A percentile compares a stretch with the other conserved stretches of the same genome.
Evolutionary conservation across 2,888 invertebrate species (phyloP).

Genomic region (Gerosis bhagava): DNA sequence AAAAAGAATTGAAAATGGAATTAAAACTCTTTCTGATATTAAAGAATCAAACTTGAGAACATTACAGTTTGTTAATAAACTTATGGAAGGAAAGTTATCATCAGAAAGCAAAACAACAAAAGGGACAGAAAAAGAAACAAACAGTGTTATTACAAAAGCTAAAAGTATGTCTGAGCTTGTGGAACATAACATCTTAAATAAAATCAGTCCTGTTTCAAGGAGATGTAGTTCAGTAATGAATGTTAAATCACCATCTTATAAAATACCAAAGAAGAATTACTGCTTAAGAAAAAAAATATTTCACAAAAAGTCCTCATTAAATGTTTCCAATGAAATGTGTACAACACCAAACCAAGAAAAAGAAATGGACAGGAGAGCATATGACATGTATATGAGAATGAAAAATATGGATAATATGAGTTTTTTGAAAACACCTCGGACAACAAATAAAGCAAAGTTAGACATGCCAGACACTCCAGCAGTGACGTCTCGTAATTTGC

Average conservation of each 20-base stretch:
- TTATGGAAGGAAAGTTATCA: constrained; percentile 49
- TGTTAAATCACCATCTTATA: constrained; percentile 61
- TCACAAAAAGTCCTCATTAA: constrained; percentile 62
- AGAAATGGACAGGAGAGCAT: constrained; percentile 48
- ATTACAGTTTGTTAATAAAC: constrained; percentile 50
- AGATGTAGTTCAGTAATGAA: constrained; percentile 54
- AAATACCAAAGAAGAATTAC: constrained; percentile 61
- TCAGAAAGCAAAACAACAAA: not conserved
- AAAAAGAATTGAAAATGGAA: constrained; percentile 52
- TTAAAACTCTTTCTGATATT: constrained; percentile 47
- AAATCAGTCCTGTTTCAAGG: constrained; percentile 36
- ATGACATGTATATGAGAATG: constrained; percentile 67
- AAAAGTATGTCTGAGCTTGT: constrained; percentile 35
- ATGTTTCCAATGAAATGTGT: constrained; percentile 42
- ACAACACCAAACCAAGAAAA: constrained; percentile 55
- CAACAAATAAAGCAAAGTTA: constrained; percentile 40
- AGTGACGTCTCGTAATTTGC: constrained; percentile 62
- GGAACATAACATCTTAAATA: constrained; percentile 33
- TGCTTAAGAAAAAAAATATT: constrained; percentile 56
- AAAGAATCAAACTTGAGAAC: constrained; percentile 53
- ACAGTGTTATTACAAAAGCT: constrained; percentile 40
- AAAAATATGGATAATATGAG: constrained; percentile 66
- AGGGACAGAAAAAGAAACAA: constrained; percentile 35
- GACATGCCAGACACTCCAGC: constrained; percentile 56
- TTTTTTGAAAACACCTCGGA: constrained; percentile 61